phyloP scores from a whole-genome alignment of 2,797 vertebrate species.

The Oryzias sinensis region DNA sequence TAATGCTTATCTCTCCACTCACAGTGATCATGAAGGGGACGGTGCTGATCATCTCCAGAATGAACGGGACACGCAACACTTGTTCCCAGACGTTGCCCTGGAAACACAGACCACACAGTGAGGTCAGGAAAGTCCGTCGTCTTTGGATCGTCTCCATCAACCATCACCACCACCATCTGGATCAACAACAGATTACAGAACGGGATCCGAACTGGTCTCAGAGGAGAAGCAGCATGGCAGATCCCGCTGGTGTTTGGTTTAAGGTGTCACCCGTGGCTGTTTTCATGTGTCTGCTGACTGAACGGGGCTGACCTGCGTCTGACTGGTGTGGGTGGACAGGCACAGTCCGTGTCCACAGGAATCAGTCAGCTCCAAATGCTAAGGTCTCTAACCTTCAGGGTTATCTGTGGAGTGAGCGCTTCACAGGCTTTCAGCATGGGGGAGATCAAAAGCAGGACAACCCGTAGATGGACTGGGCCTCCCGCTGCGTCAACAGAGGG shows the following conservation, averaged over 20 bases:
- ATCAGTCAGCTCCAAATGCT: constrained; percentile 72
- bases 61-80: constrained; percentile 82
- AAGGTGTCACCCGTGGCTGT: constrained; percentile 50
- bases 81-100: constrained; percentile 89
- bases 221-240: constrained; percentile 18
- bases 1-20: constrained; percentile 59
- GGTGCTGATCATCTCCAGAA: constrained; percentile 86
- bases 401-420: constrained; percentile 57
- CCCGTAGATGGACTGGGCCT: constrained; percentile 42
- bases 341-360: constrained; percentile 56
- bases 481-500: constrained; percentile 43
- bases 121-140: constrained; percentile 62
- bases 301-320: constrained; percentile 46
- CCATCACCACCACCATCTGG: constrained; percentile 1
- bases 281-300: constrained; percentile 52
- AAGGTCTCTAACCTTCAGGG: constrained; percentile 51
- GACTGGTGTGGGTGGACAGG: constrained; percentile 63
- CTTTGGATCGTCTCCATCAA: constrained; percentile 29
- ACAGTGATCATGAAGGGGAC: constrained; percentile 86
- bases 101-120: constrained; percentile 64
- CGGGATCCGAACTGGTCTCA: constrained; percentile 23
- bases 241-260: constrained; percentile 35
- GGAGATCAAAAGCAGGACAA: constrained; percentile 63
- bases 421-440: constrained; percentile 61
- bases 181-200: constrained; percentile 45